Evolutionary conservation across 1,140 invertebrate species (phyloP), one percentile per base, ranked within the genome.

Genomic region (Polyergus mexicanus): DNA sequence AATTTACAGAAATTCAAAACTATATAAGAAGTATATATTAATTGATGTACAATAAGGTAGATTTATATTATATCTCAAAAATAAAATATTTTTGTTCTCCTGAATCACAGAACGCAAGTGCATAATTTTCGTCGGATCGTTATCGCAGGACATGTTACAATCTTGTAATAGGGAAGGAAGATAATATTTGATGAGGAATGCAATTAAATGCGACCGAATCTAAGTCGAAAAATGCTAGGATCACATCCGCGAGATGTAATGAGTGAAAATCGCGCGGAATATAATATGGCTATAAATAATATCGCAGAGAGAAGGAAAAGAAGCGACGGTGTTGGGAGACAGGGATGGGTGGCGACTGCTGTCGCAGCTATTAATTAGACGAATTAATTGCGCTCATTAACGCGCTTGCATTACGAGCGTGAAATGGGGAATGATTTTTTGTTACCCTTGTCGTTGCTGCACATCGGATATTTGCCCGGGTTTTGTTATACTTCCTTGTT

Each of bases 341-440:
- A 7, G 35, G 75, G 38, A 54, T 63, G 51, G 13, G 44, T 76
- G 83, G 66, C 88, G 90, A 90, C 89, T 87, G 81, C 88, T 91
- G 88, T 87, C 88, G 81, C 71, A 74, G 86, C 65, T 83, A 88
- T 88, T 88, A 89, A 89, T 89, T 72, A 85, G 63, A 62, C 41
- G 85, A 85, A 92, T 92, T 92, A 92, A 92, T 92, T 89, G 72
- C 76, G 62, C 68, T 89, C 88, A 88, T 91, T 91, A 91, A 92
- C 89, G 86, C 62, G 25, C 63, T 66, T 47, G 16, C 56, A 62
- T 78, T 88, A 76, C 74, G 69, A 66, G 58, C 63, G 58, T 58
- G 19, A 58, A 22, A 58, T 66, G 35, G 28, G 16, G 51, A 76
- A 76, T 58, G 44, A 77, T 22, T 77, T 85, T 76, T 85, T 77